These are phyloP conservation scores for Crotalus viridis DNA, from an alignment of 2,113 vertebrate genomes.

Conservation along the genomic window DNA sequence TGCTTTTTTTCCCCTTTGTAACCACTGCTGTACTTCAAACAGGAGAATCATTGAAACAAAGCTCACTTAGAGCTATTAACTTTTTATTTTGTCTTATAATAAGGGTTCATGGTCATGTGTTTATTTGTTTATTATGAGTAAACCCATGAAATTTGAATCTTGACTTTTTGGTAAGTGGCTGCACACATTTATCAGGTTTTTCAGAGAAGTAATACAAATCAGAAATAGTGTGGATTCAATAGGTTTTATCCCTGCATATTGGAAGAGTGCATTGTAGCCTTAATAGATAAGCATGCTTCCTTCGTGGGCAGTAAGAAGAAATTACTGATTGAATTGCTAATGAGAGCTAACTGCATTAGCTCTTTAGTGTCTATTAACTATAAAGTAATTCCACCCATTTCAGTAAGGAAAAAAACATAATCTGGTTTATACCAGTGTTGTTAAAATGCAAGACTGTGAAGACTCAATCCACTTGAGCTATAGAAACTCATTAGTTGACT, in stretches of 20 bases:
- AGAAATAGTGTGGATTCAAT: background rate
- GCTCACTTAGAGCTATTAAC: background rate
- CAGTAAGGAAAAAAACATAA: background rate
- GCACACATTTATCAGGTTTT: background rate
- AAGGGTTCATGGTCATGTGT: background rate
- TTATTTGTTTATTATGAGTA: background rate
- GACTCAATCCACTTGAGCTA: background rate
- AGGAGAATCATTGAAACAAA: background rate
- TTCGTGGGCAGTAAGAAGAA: background rate
- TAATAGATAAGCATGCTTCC: background rate
- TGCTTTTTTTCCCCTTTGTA: background rate
- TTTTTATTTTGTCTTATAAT: background rate
- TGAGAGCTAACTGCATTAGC: background rate
- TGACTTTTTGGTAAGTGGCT: background rate
- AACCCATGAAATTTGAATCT: background rate
- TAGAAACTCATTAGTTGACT: background rate
- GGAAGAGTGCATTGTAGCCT: background rate
- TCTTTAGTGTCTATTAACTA: background rate
- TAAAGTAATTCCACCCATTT: background rate
- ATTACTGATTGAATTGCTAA: background rate
- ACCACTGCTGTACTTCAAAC: background rate
- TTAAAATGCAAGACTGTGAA: background rate
- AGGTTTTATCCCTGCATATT: background rate
- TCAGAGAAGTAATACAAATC: background rate
- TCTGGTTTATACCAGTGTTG: background rate